A percentile compares a stretch with the other conserved stretches of the same genome.
These are phyloP conservation scores for Hypomesus transpacificus DNA, from an alignment of 2,113 vertebrate species.

Conservation along the genomic window DNA sequence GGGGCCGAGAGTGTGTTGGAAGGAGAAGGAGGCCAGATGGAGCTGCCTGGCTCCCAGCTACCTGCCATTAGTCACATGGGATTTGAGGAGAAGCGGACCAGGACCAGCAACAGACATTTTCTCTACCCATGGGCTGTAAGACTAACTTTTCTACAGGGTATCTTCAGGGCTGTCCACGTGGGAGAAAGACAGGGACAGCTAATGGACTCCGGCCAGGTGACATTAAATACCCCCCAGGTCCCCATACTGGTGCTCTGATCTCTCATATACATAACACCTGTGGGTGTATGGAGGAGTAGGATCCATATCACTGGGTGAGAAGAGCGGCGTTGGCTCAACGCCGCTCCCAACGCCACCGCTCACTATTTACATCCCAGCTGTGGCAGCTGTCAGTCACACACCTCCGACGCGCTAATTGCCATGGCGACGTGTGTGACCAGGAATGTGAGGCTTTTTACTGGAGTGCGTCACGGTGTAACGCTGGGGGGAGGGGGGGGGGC, in stretches of 20 bases:
- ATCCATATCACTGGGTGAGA: neutral
- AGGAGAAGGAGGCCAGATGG: slow-evolving; percentile 21
- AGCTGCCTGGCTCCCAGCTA: slow-evolving; percentile 32
- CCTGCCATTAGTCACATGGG: slow-evolving; percentile 44
- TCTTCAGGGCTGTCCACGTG: neutral
- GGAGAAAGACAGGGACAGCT: neutral
- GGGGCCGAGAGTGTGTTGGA: slow-evolving; percentile 29
- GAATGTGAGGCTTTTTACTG: slow-evolving; percentile 46
- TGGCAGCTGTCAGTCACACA: slow-evolving; percentile 56
- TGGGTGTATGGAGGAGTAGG: neutral
- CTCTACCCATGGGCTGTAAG: no score
- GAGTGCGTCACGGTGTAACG: slow-evolving; percentile 42
- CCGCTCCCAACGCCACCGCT: neutral
- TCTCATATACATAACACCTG: neutral
- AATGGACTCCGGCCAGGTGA: neutral
- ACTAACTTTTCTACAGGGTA: no score
- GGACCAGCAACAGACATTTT: no score
- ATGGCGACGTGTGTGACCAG: slow-evolving; percentile 49
- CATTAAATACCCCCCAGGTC: no score
- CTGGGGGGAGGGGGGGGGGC: neutral
- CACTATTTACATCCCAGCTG: slow-evolving; percentile 46
- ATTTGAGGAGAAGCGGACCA: slow-evolving; percentile 11
- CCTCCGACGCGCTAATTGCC: slow-evolving; percentile 54
- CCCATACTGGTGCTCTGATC: no score
- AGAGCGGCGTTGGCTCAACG: no score